phyloP scores from a whole-genome alignment of 1,140 invertebrate genomes.

The Archegozetes longisetosus region DNA sequence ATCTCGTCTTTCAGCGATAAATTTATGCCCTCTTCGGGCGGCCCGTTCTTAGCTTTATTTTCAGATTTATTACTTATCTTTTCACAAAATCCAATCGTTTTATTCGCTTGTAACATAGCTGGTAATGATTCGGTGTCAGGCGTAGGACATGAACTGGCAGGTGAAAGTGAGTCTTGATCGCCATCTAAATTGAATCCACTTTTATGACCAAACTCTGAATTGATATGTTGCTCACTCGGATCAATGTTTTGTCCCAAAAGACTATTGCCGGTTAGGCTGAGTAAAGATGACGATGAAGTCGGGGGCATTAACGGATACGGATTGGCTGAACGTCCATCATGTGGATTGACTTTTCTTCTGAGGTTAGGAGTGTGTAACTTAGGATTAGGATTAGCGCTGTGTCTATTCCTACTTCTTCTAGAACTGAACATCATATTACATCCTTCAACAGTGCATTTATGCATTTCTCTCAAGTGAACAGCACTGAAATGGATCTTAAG shows the following conservation, averaged over 20 bases:
- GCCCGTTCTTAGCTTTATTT: background rate
- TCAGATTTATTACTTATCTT: background rate
- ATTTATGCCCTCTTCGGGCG: conserved; percentile 14
- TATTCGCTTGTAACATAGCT: background rate
- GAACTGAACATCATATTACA: conserved; percentile 99
- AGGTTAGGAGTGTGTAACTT: conserved; percentile 91
- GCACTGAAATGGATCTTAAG: conserved; percentile 99
- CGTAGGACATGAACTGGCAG: background rate
- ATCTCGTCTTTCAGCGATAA: conserved; percentile 15
- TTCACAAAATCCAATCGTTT: background rate
- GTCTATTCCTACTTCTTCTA: conserved; percentile 79
- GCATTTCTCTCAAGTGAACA: conserved; percentile 96
- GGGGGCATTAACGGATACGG: conserved; percentile 53
- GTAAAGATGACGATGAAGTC: background rate
- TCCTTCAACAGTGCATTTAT: conserved; percentile 94
- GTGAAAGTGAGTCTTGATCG: background rate
- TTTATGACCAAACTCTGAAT: background rate
- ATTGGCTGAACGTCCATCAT: conserved; percentile 73
- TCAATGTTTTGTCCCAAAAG: background rate
- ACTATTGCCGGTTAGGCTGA: background rate
- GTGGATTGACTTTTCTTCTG: conserved; percentile 74
- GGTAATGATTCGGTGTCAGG: background rate
- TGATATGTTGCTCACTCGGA: background rate
- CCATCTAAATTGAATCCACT: background rate
- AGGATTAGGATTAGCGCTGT: conserved; percentile 95